Conservation (phyloP, 2,888 invertebrate genomes). For the Diarsia brunnea region DNA sequence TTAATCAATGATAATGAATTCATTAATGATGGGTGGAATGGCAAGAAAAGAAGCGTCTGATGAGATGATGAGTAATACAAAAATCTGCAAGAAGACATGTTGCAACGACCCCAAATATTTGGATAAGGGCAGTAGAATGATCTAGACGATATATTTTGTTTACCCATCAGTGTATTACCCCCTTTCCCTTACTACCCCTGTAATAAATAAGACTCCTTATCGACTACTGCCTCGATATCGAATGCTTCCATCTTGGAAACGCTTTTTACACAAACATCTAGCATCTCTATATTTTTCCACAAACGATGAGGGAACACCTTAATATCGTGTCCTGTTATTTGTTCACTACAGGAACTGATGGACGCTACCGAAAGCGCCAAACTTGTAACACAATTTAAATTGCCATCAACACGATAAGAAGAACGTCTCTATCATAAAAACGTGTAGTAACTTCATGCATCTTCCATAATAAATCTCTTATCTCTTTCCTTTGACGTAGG, state of each 20-base stretch:
- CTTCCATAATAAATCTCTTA: slow-evolving; percentile 53
- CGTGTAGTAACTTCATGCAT: slow-evolving; percentile 20
- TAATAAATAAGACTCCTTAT: background rate
- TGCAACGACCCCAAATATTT: no score
- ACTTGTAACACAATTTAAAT: no score
- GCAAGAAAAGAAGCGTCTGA: no score
- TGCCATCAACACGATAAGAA: no score
- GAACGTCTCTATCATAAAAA: background rate
- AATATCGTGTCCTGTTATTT: no score
- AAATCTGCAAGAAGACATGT: no score
- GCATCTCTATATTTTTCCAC: background rate
- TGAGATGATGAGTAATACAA: no score
- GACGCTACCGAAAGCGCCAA: no score
- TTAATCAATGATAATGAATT: no score
- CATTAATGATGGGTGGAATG: no score
- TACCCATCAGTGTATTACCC: background rate
- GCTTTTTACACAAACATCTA: background rate
- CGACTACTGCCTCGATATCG: background rate
- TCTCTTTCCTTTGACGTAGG: slow-evolving; percentile 42
- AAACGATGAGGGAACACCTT: no score
- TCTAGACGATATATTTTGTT: background rate
- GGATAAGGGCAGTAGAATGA: background rate
- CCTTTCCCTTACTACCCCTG: background rate
- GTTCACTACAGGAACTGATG: no score
- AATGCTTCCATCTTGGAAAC: background rate